Base-by-base conservation (phyloP, 2,113 vertebrate genomes). In the Nibea albiflora region DNA sequence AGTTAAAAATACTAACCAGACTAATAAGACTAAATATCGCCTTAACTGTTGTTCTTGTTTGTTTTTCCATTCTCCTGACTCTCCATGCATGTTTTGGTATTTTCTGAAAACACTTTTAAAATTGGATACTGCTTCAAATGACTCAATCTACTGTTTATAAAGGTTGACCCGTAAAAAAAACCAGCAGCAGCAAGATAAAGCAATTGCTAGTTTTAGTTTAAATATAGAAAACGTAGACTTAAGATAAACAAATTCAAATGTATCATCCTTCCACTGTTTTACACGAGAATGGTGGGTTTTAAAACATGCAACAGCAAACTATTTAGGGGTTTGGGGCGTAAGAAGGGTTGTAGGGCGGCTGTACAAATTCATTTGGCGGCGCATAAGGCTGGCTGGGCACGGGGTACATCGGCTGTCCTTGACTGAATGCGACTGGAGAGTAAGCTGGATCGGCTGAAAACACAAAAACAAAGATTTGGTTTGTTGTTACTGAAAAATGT, bases 281-380 rank as follows among this genome's bases (percentile, higher is more conserved):
- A 52, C 17, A 10, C 50, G 1, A 63, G 20, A 67, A 24, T 14
- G 6, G 4, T 11, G 26, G 24, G 28, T 66, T 58, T 50, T 8
- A 9, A 35, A 17, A 31, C 28, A 22, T 35, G 15, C 0, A 46
- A 46, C 44, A 46, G 11, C 44, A 28, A 35, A 4, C 26, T 28
- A 31, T 58, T 64, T 44, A 81, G 8, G 11, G 8, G 0, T 65
- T 26, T 39, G 26, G 42, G 1, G 0, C 4, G 70, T 89, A 89
- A 3, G 70, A 15, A 0, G 91, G 92, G 81, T 92, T 90, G 77
- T 77, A 89, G 22, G 88, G 79, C 17, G 35, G 75, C 17, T 83
- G 83, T 16, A 3, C 5, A 12, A 31, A 0, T 2, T 78, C 60
- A 1, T 73, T 77, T 31, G 66, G 28, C 4, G 14, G 11, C 67